Evolutionary conservation across 1,140 invertebrate genomes (phyloP).

Genomic region (Brachionus asplanchnoidis): DNA sequence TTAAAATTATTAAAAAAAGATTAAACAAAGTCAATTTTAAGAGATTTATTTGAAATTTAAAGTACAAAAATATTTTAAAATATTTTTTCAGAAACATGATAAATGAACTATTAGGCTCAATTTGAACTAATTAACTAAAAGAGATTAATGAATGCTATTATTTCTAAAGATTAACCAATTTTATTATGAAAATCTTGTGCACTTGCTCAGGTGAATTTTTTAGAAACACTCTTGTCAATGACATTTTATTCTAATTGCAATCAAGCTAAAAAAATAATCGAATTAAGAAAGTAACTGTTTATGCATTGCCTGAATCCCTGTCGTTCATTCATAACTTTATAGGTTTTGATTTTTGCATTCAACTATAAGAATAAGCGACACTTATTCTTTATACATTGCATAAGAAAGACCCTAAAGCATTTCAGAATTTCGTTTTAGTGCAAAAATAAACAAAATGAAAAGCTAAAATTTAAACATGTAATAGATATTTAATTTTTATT

Average conservation of each 20-base stretch:
- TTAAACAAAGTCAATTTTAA: no score
- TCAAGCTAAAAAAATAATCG: background rate
- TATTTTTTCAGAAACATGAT: no score
- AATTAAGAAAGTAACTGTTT: background rate
- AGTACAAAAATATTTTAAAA: no score
- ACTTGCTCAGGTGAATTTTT: background rate
- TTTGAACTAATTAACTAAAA: background rate
- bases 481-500: background rate
- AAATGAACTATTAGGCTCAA: background rate
- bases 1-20: no score
- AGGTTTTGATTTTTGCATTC: background rate
- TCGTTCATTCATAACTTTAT: background rate
- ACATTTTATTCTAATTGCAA: background rate
- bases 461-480: background rate
- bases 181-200: background rate
- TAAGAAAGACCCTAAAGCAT: background rate
- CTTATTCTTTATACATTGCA: background rate
- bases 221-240: background rate
- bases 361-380: background rate
- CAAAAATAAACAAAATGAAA: background rate
- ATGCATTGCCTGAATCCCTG: background rate
- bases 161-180: background rate
- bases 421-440: background rate
- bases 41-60: no score
- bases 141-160: background rate